phyloP scores from a whole-genome alignment of 2,888 invertebrate genomes.

The Palloptera scutellata region DNA sequence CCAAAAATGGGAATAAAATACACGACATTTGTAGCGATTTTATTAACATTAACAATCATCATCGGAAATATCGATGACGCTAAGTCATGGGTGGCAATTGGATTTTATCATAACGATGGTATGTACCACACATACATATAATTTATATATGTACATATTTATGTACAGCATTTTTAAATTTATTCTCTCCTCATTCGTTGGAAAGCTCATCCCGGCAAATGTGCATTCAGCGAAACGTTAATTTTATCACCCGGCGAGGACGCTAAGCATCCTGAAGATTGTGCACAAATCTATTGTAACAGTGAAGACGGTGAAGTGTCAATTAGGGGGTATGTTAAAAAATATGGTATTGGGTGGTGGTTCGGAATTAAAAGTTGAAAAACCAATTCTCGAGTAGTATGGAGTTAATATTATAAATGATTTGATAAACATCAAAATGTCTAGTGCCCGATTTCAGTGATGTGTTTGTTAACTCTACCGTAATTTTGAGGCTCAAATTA shows the following conservation, averaged over 20 bases:
- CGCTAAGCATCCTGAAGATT: slow-evolving; percentile 13
- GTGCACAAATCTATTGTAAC: slow-evolving; percentile 16
- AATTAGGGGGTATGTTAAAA: slow-evolving; percentile 19
- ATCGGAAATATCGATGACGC: background rate
- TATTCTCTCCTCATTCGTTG: background rate
- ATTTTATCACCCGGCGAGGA: slow-evolving; percentile 20
- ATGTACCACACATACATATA: background rate
- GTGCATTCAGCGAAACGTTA: slow-evolving; percentile 4
- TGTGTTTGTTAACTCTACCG: background rate
- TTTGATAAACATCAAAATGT: too few relatives aligned
- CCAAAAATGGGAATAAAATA: too few relatives aligned
- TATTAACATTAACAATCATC: too few relatives aligned
- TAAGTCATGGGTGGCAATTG: slow-evolving; percentile 14
- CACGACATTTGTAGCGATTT: too few relatives aligned
- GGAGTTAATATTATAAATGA: too few relatives aligned
- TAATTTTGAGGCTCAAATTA: too few relatives aligned
- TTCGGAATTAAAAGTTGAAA: too few relatives aligned
- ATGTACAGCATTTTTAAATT: background rate
- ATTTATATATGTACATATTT: background rate
- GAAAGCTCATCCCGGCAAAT: slow-evolving; percentile 17
- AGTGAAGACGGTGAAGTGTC: slow-evolving; percentile 12
- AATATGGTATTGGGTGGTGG: background rate
- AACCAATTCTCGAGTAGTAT: too few relatives aligned
- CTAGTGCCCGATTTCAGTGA: too few relatives aligned
- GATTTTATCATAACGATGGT: slow-evolving; percentile 13